phyloP scores from a whole-genome alignment of 1,140 invertebrate species.

The Lepidostoma basale region DNA sequence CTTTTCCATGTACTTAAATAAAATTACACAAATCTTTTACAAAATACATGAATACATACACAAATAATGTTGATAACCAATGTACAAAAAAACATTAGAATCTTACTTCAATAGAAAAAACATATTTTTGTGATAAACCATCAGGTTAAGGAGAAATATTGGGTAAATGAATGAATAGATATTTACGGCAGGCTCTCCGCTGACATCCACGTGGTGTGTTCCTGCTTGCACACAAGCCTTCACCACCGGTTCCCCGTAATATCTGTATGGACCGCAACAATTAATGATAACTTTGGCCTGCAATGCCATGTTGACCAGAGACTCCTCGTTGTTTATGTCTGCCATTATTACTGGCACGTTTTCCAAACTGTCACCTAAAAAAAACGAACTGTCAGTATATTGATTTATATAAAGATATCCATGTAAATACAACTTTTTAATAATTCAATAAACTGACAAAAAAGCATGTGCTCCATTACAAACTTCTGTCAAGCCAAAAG shows the following conservation, averaged over 20 bases:
- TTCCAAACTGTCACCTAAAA: conserved; percentile 64
- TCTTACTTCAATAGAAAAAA: conserved; percentile 27
- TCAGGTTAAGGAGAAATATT: background rate
- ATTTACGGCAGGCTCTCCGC: conserved; percentile 79
- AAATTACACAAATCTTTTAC: background rate
- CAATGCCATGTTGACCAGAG: conserved; percentile 76
- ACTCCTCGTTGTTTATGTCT: conserved; percentile 74
- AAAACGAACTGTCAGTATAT: conserved; percentile 12
- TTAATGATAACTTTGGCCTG: conserved; percentile 79
- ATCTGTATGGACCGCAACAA: conserved; percentile 87
- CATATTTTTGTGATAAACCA: background rate
- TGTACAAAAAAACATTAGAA: background rate
- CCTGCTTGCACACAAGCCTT: conserved; percentile 82
- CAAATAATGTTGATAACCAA: background rate
- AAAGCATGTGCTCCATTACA: too few species aligned
- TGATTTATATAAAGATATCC: too few species aligned
- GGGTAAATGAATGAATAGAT: background rate
- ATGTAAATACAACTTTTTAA: too few species aligned
- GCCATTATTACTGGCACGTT: conserved; percentile 74
- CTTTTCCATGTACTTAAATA: conserved; percentile 77
- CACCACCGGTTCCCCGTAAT: conserved; percentile 89
- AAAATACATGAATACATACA: background rate
- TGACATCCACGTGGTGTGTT: conserved; percentile 91
- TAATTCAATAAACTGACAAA: too few species aligned
- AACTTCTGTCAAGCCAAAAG: too few species aligned